Evolutionary conservation across 2,113 vertebrate species (phyloP).

Genomic region (Columbina picui): DNA sequence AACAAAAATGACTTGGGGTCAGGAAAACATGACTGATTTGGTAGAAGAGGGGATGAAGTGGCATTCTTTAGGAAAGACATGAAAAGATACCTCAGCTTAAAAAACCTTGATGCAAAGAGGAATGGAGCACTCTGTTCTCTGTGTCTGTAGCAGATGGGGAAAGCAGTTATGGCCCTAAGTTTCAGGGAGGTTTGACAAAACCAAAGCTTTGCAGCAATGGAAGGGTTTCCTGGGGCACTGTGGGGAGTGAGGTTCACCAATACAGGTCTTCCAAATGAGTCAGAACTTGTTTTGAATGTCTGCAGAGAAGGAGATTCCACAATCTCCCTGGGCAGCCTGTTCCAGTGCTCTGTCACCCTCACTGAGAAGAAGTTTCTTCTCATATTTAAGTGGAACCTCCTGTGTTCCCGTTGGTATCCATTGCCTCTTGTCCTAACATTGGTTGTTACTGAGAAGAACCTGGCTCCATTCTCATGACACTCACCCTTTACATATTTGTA

Average conservation of each 20-base stretch:
- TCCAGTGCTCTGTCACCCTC: too few species aligned
- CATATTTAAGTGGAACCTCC: too few species aligned
- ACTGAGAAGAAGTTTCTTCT: too few species aligned
- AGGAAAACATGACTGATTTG: neutral
- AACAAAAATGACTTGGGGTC: neutral
- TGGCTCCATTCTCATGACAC: too few species aligned
- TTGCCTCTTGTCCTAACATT: too few species aligned
- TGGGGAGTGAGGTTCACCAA: neutral
- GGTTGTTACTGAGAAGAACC: too few species aligned
- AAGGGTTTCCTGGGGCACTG: neutral
- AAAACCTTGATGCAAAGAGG: neutral
- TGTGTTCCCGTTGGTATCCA: too few species aligned
- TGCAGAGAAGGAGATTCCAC: too few species aligned
- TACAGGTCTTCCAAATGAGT: neutral
- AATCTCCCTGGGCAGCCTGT: too few species aligned
- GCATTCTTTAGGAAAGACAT: neutral
- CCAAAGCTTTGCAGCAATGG: neutral
- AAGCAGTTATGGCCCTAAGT: fast-evolving
- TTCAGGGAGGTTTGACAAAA: neutral
- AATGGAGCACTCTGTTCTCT: neutral
- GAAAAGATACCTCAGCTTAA: neutral
- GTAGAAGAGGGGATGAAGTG: neutral
- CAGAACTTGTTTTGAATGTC: neutral
- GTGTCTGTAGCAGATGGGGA: neutral
- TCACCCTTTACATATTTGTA: too few species aligned